Base-by-base conservation (phyloP, 2,113 vertebrate genomes). In the Caloenas nicobarica region DNA sequence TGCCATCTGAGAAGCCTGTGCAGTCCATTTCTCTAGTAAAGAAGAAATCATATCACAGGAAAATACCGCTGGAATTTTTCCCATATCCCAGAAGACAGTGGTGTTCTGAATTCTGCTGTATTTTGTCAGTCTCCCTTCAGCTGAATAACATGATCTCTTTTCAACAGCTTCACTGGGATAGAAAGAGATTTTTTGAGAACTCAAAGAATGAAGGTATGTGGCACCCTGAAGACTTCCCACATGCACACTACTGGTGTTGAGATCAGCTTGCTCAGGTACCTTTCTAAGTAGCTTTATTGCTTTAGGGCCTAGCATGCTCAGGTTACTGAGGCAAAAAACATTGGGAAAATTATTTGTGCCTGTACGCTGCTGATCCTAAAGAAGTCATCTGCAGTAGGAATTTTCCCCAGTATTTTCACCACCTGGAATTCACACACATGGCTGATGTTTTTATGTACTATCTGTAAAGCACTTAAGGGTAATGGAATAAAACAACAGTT, bases 141-240 rank as follows among this genome's bases (percentile, higher is more conserved):
- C 81, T 91, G 88, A 65, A 82, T 85, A 82, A 79, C 19, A 2
- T 66, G 46, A 80, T 80, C 51, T 82, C 50, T 94, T 44, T 76
- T 82, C 12, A 19, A 44, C 79, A 90, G 86, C 82, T 90, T 93
- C 76, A 6, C n/a, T n/a, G 72, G 50, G 40, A 44, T 34, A 50
- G 78, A 57, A 58, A 82, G 57, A 68, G 53, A 44, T 79, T 82
- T 90, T 53, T 54, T 60, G 79, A 77, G 46, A 77, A 42, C 40
- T 77, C 65, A 53, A 73, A 78, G 77, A 76, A 51, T 34, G n/a
- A 80, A 90, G 91, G 79, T 89, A 88, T 81, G 82, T 93, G 42
- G 46, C 88, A 91, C 56, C 68, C 64, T 83, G 10, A 94, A 81
- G 38, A 25, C 34, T 88, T 93, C n/a, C 54, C 3, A 1, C 25